These are phyloP conservation scores for Epistrophella euchroma DNA, from an alignment of 2,888 invertebrate genomes.

Conservation along the genomic window DNA sequence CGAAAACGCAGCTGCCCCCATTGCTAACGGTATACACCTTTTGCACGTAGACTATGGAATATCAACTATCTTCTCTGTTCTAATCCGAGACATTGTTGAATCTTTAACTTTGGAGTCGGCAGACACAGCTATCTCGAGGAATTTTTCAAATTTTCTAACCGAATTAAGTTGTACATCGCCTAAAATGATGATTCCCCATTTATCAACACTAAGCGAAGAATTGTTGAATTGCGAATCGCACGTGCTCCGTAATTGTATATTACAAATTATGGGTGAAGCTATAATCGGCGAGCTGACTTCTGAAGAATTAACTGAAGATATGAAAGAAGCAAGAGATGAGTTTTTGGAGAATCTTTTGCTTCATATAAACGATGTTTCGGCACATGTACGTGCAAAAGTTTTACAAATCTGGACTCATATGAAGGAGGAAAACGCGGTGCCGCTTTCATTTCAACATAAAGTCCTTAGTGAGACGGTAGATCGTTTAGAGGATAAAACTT, in stretches of 20 bases:
- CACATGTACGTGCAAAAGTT: conserved; percentile 93
- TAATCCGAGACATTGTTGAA: conserved; percentile 82
- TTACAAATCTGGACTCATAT: conserved; percentile 93
- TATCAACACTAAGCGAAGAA: conserved; percentile 82
- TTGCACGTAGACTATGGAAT: conserved; percentile 82
- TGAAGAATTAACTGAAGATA: conserved; percentile 88
- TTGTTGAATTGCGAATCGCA: conserved; percentile 86
- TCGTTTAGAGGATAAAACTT: conserved; percentile 92
- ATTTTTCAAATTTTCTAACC: conserved; percentile 82
- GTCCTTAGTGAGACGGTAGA: conserved; percentile 88
- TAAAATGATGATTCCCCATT: conserved; percentile 82
- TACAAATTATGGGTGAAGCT: conserved; percentile 93
- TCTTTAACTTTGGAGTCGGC: conserved; percentile 80
- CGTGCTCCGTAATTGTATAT: conserved; percentile 90
- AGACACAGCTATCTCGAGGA: conserved; percentile 80
- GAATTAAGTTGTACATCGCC: conserved; percentile 81
- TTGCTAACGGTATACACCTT: conserved; percentile 82
- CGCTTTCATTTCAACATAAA: conserved; percentile 88
- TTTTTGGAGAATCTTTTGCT: conserved; percentile 91
- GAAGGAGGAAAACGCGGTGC: conserved; percentile 91
- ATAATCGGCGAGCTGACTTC: conserved; percentile 89
- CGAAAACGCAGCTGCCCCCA: conserved; percentile 81
- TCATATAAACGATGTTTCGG: conserved; percentile 93
- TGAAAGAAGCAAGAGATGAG: conserved; percentile 89
- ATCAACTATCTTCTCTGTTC: conserved; percentile 81